Percentiles rank a stretch among this genome's conserved stretches.
Conservation (phyloP, 2,888 invertebrate species). For the Apamea anceps region DNA sequence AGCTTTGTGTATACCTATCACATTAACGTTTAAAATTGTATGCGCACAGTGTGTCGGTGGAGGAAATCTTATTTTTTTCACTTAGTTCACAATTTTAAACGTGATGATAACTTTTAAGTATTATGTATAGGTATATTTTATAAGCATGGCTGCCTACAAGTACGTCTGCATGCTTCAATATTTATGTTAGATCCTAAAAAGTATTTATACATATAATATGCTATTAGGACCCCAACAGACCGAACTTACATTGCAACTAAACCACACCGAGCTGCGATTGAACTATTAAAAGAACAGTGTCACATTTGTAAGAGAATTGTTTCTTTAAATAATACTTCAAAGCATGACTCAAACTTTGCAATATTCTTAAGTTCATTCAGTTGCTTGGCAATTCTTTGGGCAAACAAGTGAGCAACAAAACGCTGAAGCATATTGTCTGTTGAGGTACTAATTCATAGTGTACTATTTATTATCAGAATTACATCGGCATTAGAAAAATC, state of each 20-base stretch:
- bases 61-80: conserved; percentile 39
- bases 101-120: conserved; percentile 55
- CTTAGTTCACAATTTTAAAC: conserved; percentile 63
- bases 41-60: conserved; percentile 39
- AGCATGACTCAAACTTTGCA: not conserved
- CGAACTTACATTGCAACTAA: conserved; percentile 17
- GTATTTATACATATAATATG: conserved; percentile 53
- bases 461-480: conserved; percentile 65
- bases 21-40: conserved; percentile 67
- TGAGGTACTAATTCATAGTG: conserved; percentile 57
- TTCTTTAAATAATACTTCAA: conserved; percentile 9
- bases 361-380: not conserved
- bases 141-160: conserved; percentile 50
- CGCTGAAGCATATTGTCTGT: conserved; percentile 30
- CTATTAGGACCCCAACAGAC: conserved; percentile 58
- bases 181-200: conserved; percentile 64
- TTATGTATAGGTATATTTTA: conserved; percentile 43
- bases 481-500: conserved; percentile 53
- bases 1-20: conserved; percentile 62
- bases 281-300: conserved; percentile 16
- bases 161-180: conserved; percentile 59
- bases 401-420: not conserved
- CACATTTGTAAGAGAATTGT: not conserved
- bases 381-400: conserved; percentile 7
- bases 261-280: conserved; percentile 13